These are phyloP conservation scores for Coendou prehensilis DNA, from an alignment of 2,797 vertebrate species.

Conservation along the genomic window DNA sequence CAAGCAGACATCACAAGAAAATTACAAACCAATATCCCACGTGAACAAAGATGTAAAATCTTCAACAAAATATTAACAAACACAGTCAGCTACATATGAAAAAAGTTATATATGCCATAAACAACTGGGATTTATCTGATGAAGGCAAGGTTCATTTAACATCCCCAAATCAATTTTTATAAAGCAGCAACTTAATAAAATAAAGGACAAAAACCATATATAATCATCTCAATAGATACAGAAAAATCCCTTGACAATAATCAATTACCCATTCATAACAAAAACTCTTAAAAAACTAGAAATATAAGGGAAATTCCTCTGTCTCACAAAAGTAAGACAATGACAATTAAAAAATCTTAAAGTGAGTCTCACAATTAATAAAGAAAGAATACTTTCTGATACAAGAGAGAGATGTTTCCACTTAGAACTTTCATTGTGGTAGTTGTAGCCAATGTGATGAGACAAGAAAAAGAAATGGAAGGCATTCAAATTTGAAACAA, in stretches of 20 bases:
- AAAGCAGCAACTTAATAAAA: not conserved
- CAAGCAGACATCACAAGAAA: not conserved
- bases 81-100: not conserved
- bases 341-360: not conserved
- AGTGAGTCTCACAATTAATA: not conserved
- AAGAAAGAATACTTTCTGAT: not conserved
- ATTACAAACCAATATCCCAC: too few species aligned
- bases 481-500: not conserved
- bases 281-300: too few species aligned
- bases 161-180: not conserved
- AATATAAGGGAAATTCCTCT: too few species aligned
- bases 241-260: not conserved
- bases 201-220: not conserved
- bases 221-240: not conserved
- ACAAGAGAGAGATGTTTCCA: not conserved
- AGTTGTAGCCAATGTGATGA: too few species aligned
- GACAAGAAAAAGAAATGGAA: too few species aligned
- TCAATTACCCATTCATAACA: too few species aligned
- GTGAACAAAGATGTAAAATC: too few species aligned
- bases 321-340: not conserved
- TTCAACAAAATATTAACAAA: too few species aligned
- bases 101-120: not conserved
- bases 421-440: too few species aligned
- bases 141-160: not conserved
- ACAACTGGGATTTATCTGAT: not conserved